Evolutionary conservation across 2,888 invertebrate species (phyloP).

Genomic region (Spilarctia lutea): DNA sequence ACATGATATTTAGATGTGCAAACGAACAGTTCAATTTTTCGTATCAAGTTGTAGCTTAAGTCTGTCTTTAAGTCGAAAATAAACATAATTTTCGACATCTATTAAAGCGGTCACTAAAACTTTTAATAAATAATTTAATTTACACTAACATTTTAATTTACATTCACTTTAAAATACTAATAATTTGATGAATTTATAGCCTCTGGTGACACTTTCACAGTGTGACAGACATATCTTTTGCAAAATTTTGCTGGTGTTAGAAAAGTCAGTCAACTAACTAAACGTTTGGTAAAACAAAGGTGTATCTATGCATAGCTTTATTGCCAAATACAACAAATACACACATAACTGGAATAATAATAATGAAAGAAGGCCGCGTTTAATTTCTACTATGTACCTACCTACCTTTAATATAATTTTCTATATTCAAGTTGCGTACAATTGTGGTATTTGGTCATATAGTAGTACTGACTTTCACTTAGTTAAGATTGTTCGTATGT

Average conservation of each 20-base stretch:
- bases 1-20: too few relatives aligned
- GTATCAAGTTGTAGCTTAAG: not conserved
- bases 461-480: slow-evolving; percentile 60
- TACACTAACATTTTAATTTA: too few relatives aligned
- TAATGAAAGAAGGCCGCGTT: slow-evolving; percentile 18
- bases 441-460: slow-evolving; percentile 63
- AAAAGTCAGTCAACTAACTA: not conserved
- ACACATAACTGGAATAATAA: slow-evolving; percentile 14
- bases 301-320: not conserved
- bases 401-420: slow-evolving; percentile 35
- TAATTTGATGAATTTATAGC: too few relatives aligned
- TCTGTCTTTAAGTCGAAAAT: not conserved
- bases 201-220: not conserved
- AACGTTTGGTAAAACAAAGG: not conserved
- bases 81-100: not conserved
- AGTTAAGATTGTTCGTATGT: slow-evolving; percentile 44
- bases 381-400: slow-evolving; percentile 19
- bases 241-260: not conserved
- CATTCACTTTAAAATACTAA: too few relatives aligned
- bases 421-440: slow-evolving; percentile 55
- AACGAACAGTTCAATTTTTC: not conserved
- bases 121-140: too few relatives aligned
- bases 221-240: not conserved
- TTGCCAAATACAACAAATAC: not conserved
- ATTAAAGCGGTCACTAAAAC: too few relatives aligned